Base-by-base conservation (phyloP, 1,140 invertebrate species). In the Drosophila oshimai region DNA sequence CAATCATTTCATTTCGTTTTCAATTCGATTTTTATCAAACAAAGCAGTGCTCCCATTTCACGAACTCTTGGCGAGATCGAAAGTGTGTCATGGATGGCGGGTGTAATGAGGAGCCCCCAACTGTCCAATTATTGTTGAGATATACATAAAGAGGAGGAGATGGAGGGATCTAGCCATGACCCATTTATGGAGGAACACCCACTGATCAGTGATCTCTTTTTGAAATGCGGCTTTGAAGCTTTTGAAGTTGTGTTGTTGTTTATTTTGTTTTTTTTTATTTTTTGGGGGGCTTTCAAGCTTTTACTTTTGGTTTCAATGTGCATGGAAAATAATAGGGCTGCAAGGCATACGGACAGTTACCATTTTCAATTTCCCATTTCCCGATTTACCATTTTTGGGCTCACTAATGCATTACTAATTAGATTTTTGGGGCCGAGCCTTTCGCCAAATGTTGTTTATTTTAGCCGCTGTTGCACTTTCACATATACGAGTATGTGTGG, bases 21-120 rank as follows among this genome's bases (percentile, higher is more conserved):
- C 61, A 67, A 41, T 67, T 45, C 31, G 6, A 61, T 31, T 46
- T 72, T 67, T 44, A 47, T 72, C 41, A 78, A 46, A 62, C 37
- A 65, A 65, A 22, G 33, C 47, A 55, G 54, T 76, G 49, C 44
- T 61, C 64, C 36, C 29, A 65, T 73, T 72, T 86, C 79, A 86
- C 64, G 80, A 83, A 67, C 78, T 78, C 51, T 45, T 36, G 33
- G 45, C 58, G 72, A 47, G 39, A 31, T 47, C 51, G 28, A 70
- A 79, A 79, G 51, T 80, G 54, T 77, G 77, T 80, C 77, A 81
- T 62, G 44, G 77, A 81, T 62, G 44, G 77, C 78, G 77, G 67
- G 72, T 81, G 60, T 83, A 76, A 83, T 73, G 78, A 83, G 77
- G 70, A 65, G 62, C 62, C 18, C 60, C 60, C 53, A 58, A 45